A percentile compares a stretch with the other conserved stretches of the same genome.
These are phyloP conservation scores for Epizoanthus rinbou DNA, from an alignment of 92 coral and sea anemone species.

Conservation along the genomic window DNA sequence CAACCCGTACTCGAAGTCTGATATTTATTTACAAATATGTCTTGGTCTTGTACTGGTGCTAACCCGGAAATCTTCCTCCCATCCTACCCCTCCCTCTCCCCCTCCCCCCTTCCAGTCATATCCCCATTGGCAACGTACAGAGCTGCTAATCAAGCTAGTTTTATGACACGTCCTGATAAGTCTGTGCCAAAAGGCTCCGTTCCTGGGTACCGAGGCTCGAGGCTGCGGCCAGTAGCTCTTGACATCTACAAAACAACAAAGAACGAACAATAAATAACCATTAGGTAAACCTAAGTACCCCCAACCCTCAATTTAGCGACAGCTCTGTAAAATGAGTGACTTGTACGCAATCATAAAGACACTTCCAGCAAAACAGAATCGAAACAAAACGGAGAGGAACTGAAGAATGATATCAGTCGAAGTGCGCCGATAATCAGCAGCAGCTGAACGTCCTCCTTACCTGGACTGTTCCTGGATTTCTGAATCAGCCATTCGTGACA, in stretches of 20 bases:
- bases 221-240: conserved; percentile 89
- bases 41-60: too few species aligned
- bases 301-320: neutral
- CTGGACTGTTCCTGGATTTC: conserved; percentile 86
- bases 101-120: too few species aligned
- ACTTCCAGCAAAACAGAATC: too few species aligned
- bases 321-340: too few species aligned
- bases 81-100: too few species aligned
- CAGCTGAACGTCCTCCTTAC: conserved; percentile 29
- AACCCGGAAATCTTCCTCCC: too few species aligned
- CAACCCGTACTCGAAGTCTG: too few species aligned
- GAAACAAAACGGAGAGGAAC: neutral
- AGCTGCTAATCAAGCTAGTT: too few species aligned
- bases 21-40: too few species aligned
- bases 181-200: conserved; percentile 86
- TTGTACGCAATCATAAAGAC: too few species aligned
- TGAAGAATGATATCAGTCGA: neutral
- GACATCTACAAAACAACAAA: conserved; percentile 65
- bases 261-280: neutral
- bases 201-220: conserved; percentile 88
- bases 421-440: neutral
- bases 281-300: neutral
- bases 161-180: conserved; percentile 40
- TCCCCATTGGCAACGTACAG: too few species aligned
- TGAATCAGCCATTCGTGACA: conserved; percentile 69